Evolutionary conservation across 1,140 invertebrate species (phyloP), one percentile per base, ranked within the genome.

Genomic region (Atta colombica): DNA sequence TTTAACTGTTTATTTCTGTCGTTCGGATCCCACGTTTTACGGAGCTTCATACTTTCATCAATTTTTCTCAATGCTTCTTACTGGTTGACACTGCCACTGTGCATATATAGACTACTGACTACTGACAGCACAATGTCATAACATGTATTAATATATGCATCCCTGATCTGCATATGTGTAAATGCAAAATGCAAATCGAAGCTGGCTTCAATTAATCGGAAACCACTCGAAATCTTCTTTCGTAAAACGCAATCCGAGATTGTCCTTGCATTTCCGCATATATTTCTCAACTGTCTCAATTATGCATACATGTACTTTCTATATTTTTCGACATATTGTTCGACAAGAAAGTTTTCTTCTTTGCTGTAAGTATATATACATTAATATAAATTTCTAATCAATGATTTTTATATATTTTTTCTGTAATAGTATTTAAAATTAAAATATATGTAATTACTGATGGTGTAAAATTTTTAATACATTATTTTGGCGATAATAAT

Each of bases 41-140:
- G n/a, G 21, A n/a, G 31, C 2, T 10, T 8, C 74, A 58, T 18
- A 77, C 35, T 77, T 63, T 16, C 16, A 16, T 61, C 21, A 25
- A 49, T 77, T 77, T 77, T 31, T 77, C 25, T 45, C 72, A 58
- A 58, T 2, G 3, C 53, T 60, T 75, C 31, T 16, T 39, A 16
- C n/a, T 63, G 74, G 3, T 77, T 10, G 58, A 14, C 25, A n/a
- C 25, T 31, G 28, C 5, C 10, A 28, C 35, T 12, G 18, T 31
- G 39, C 39, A 31, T 10, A 3, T 25, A 45, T 16, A 61, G 58
- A 21, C 21, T 21, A 21, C 21, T 25, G 25, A 49, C 25, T 51
- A 28, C 35, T 45, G 45, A 68, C 45, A 45, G 12, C 35, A 14
- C 39, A 3, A 63, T 77, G 10, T 8, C 39, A 49, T 39, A 65